phyloP scores from a whole-genome alignment of 2,888 invertebrate genomes.

The Monochamus alternatus region DNA sequence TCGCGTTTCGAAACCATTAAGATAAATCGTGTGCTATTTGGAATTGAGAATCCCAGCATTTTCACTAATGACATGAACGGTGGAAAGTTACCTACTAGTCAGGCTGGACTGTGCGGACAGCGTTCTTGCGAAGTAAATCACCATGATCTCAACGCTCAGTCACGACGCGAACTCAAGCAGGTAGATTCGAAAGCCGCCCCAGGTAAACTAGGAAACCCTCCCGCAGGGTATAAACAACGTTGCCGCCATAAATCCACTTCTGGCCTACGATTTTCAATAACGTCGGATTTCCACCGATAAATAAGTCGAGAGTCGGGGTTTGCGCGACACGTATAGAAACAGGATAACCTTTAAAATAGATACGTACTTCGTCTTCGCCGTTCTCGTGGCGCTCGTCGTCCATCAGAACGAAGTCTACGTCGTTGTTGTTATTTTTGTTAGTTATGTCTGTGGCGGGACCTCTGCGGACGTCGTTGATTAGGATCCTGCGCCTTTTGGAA shows the following conservation, averaged over 20 bases:
- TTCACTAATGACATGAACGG: not conserved
- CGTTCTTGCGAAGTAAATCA: slow-evolving; percentile 2
- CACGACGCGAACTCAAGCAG: slow-evolving; percentile 60
- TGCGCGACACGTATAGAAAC: not conserved
- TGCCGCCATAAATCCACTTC: slow-evolving; percentile 42
- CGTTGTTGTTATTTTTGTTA: slow-evolving; percentile 68
- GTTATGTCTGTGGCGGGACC: slow-evolving; percentile 61
- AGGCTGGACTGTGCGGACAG: no score
- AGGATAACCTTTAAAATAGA: slow-evolving; percentile 23
- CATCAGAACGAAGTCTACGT: slow-evolving; percentile 71
- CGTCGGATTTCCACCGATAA: not conserved
- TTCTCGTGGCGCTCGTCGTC: slow-evolving; percentile 66
- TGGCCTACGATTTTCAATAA: slow-evolving; percentile 19
- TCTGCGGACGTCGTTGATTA: slow-evolving; percentile 59
- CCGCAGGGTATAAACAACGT: slow-evolving; percentile 64
- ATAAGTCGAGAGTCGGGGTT: no score
- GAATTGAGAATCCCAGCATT: no score
- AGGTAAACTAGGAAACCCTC: slow-evolving; percentile 70
- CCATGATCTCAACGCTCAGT: slow-evolving; percentile 54
- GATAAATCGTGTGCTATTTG: no score
- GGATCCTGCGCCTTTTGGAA: slow-evolving; percentile 64
- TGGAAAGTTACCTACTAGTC: not conserved
- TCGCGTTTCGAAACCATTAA: no score
- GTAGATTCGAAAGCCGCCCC: slow-evolving; percentile 64
- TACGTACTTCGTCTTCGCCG: slow-evolving; percentile 68